Percentiles rank a stretch among this genome's conserved stretches.
Evolutionary conservation across 2,797 vertebrate genomes (phyloP).

Genomic region (Etheostoma nigrum): DNA sequence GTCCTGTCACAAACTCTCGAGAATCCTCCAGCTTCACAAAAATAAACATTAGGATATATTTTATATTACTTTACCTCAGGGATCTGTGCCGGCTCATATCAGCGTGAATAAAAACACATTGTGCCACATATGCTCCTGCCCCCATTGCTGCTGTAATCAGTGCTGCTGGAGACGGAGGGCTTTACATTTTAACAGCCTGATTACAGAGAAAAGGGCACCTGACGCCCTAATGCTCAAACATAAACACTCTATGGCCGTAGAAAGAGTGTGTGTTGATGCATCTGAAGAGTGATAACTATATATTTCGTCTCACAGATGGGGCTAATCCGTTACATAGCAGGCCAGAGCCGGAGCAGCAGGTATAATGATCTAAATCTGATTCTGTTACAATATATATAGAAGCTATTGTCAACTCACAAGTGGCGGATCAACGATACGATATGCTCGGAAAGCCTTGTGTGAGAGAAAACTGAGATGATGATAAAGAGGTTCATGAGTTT

Average conservation of each 20-base stretch:
- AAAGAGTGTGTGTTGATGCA: not conserved
- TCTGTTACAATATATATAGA: not conserved
- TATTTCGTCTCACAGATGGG: not conserved
- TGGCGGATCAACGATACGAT: constrained; percentile 32
- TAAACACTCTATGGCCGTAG: not conserved
- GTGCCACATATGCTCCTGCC: not conserved
- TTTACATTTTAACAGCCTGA: constrained; percentile 53
- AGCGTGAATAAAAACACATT: not conserved
- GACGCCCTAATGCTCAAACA: not conserved
- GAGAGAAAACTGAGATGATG: constrained; percentile 8
- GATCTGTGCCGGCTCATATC: not conserved
- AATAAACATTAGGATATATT: not conserved
- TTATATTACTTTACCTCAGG: not conserved
- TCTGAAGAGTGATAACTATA: not conserved
- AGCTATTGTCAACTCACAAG: constrained; percentile 9
- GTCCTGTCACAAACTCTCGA: not conserved
- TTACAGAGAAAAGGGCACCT: constrained; percentile 74
- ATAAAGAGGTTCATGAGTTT: not conserved
- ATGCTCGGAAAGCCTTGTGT: constrained; percentile 1
- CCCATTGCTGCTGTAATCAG: constrained; percentile 29
- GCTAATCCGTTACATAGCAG: constrained; percentile 28
- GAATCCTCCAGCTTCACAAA: not conserved
- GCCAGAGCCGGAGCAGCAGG: not conserved
- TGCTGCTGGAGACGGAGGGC: constrained; percentile 23
- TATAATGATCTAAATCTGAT: not conserved